Evolutionary conservation across 1,140 invertebrate genomes (phyloP).

Genomic region (Apocrypta bakeri): DNA sequence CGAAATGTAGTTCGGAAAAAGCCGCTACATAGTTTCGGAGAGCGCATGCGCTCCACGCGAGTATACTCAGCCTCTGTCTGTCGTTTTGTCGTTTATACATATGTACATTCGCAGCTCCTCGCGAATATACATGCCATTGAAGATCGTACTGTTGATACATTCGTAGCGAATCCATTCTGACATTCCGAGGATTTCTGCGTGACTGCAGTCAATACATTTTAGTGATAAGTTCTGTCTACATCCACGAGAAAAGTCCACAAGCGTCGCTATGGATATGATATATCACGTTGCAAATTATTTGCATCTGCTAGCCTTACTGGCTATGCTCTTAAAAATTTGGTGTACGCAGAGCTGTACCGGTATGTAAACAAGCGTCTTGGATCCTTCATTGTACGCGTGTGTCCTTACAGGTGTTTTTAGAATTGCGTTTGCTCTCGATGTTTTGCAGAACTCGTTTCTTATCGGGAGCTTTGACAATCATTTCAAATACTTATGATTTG

Average conservation of each 20-base stretch:
- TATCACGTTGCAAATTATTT: not conserved
- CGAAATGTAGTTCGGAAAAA: no score
- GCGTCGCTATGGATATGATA: not conserved
- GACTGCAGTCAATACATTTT: not conserved
- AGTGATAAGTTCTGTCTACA: no score
- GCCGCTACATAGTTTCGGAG: no score
- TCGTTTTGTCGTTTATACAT: no score
- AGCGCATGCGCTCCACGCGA: no score
- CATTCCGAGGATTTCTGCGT: not conserved
- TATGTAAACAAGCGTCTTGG: not conserved
- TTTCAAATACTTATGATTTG: no score
- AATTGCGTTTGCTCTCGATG: not conserved
- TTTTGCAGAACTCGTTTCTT: not conserved
- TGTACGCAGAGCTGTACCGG: not conserved
- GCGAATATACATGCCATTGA: not conserved
- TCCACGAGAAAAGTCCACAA: no score
- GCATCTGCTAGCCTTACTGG: not conserved
- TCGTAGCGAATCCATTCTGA: not conserved
- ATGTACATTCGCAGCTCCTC: no score
- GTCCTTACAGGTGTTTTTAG: not conserved
- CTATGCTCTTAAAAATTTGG: slow-evolving; percentile 22
- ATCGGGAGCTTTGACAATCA: no score
- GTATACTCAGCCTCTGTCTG: no score
- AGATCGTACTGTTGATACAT: not conserved
- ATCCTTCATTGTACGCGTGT: not conserved